A percentile compares a stretch with the other conserved stretches of the same genome.
Conservation (phyloP, 2,888 invertebrate genomes). For the Oxytorus armatus region DNA sequence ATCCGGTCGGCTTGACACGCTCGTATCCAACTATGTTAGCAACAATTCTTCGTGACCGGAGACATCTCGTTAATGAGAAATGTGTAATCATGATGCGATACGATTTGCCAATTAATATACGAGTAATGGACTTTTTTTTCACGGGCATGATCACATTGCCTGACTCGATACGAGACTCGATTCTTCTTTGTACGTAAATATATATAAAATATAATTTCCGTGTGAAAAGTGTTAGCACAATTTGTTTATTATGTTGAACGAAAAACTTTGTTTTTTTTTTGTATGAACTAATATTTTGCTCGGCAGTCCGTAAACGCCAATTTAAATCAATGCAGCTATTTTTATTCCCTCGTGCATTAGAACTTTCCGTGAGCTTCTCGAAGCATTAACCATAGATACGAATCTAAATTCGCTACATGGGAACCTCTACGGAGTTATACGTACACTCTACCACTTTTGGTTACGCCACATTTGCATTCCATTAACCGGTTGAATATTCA, state of each 20-base stretch:
- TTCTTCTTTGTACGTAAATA: not conserved
- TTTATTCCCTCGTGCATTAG: not conserved
- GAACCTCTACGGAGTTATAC: conserved; percentile 51
- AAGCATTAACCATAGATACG: conserved; percentile 53
- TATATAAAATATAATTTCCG: not conserved
- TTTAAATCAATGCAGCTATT: conserved; percentile 7
- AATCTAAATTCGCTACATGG: conserved; percentile 58
- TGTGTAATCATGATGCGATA: no score
- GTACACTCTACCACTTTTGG: conserved; percentile 66
- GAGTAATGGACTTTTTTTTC: no score
- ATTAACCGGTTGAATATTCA: conserved; percentile 73
- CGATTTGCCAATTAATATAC: no score
- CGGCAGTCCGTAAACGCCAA: not conserved
- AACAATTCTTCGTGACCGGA: no score
- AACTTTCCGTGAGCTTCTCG: not conserved
- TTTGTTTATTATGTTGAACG: no score
- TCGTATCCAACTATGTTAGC: not conserved
- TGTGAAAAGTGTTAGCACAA: not conserved
- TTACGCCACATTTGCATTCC: conserved; percentile 70
- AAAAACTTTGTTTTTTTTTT: no score
- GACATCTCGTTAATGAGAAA: no score
- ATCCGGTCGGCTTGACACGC: not conserved
- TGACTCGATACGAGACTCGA: no score
- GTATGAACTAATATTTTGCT: not conserved
- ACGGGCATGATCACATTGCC: no score